Base-by-base conservation (phyloP, 2,113 vertebrate species). In the Rhea pennata region DNA sequence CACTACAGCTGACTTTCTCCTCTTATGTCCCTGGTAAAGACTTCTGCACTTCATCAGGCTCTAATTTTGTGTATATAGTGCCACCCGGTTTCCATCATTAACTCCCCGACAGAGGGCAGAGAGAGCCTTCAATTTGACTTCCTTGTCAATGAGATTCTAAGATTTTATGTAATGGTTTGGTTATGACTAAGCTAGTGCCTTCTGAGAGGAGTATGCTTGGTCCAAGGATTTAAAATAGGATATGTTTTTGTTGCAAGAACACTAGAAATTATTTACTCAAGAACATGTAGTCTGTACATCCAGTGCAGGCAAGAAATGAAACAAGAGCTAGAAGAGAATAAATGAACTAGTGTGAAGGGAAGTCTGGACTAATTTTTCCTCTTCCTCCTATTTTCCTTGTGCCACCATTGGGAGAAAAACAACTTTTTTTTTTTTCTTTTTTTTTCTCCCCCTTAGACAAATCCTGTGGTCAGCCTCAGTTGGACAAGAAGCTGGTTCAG, bases 21-120 rank as follows among this genome's bases (percentile, higher is more conserved):
- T 51, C 51, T 12, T 2, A 3, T 67, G 21, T 81, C 65, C 24
- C 67, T 59, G 21, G 15, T 22, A 44, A 50, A 87, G n/a, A 16
- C 31, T 62, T 50, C 40, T 54, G 33, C 14, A 26, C n/a, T 20
- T 22, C 7, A n/a, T 26, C 15, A 51, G 54, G 21, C 51, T 39
- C 59, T 46, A 44, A 48, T 69, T 42, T 29, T n/a, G 33, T 66
- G 24, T 69, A 31, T 50, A 12, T 21, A 39, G 12, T 31, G 31
- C 54, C 46, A 51, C 23, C 16, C 46, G 19, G 20, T 51, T 89
- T 23, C 42, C 54, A 70, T 42, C 24, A 3, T 5, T 3, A 75
- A 44, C 31, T 71, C 33, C 31, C 89, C 92, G 73, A 82, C 71
- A 97, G 93, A 91, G 75, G 89, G 92, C 93, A 96, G 93, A 91